Evolutionary conservation across 2,113 vertebrate genomes (phyloP).

Genomic region (Climacteris rufus): DNA sequence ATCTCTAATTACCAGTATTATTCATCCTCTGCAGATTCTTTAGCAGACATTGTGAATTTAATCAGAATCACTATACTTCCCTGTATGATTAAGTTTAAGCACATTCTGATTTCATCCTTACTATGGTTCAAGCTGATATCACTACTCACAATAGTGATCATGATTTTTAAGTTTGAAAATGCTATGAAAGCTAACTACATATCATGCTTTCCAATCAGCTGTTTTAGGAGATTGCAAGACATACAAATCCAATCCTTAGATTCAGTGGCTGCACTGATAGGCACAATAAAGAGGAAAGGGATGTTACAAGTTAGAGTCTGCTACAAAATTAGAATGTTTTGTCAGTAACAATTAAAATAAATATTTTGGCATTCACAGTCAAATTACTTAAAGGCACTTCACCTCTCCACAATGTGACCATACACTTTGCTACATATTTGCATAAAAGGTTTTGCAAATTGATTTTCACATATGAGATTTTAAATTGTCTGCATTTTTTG

Average conservation of each 20-base stretch:
- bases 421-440: neutral
- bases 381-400: neutral
- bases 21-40: neutral
- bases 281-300: neutral
- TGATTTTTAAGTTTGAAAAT: neutral
- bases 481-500: neutral
- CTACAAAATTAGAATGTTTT: neutral
- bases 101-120: neutral
- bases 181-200: neutral
- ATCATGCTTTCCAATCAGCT: neutral
- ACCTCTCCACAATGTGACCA: neutral
- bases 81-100: neutral
- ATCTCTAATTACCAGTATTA: neutral
- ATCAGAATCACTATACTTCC: neutral
- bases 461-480: neutral
- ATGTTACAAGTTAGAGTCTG: neutral
- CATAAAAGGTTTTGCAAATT: neutral
- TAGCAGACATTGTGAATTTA: neutral
- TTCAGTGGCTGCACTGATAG: neutral
- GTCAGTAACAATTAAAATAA: neutral
- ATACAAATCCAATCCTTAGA: neutral
- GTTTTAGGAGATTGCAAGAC: neutral
- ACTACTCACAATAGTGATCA: neutral
- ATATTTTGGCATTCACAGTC: neutral
- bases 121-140: neutral